Base-by-base conservation (phyloP, 2,888 invertebrate genomes). In the Nomada hirtipes region DNA sequence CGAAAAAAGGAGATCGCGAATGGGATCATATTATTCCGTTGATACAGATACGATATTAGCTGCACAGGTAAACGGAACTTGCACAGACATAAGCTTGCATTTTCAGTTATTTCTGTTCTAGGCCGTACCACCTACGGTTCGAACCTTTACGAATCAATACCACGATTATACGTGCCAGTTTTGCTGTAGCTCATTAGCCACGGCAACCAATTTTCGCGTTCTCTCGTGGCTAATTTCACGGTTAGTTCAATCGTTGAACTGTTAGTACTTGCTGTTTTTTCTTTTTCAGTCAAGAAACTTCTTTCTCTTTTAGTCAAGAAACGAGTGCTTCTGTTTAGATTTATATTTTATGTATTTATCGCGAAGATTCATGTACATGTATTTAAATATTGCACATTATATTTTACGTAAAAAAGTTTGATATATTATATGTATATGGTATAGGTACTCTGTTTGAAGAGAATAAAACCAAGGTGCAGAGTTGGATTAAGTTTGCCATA, bases 31-130 rank as follows among this genome's bases (percentile, higher is more conserved):
- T 81, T 68, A 75, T 71, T 69, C 26, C 26, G 18, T 4, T 20
- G 13, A 50, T 65, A n/a, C 65, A 36, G 36, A 36, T 0, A 36
- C 36, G 36, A 1, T 4, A 36, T 36, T 36, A 7, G 36, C 36
- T 7, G 1, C 36, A 72, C 70, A 64, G 63, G 55, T 52, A 53
- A 11, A 26, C 42, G 42, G 15, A 44, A 50, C 13, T 7, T 23
- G 47, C 44, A 23, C 53, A 29, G 20, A 18, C 61, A 63, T 70
- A 84, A 69, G 74, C 73, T 44, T 71, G 72, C 79, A 77, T 86
- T 82, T 88, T 89, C 86, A 86, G 88, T 89, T 88, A 88, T 88
- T 91, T 89, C 83, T 85, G 89, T 90, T 90, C 89, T 89, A 89
- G 90, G 88, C 88, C 89, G 90, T 89, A 80, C 88, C 87, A 87